These are phyloP conservation scores for Rutpela maculata DNA, from an alignment of 2,888 invertebrate species.

Conservation along the genomic window DNA sequence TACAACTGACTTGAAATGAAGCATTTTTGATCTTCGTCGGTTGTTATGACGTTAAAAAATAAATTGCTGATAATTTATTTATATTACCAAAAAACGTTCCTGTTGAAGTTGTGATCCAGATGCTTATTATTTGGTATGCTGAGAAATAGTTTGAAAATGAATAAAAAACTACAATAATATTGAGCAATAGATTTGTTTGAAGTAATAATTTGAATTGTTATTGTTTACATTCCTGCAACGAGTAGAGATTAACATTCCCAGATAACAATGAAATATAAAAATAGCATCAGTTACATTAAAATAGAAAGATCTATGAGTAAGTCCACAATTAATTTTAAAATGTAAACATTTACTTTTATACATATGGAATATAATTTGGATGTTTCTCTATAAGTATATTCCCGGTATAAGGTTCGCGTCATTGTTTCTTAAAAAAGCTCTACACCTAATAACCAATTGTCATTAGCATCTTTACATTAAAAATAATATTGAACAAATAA, in stretches of 20 bases:
- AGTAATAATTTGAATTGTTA: not conserved
- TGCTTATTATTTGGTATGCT: constrained; percentile 21
- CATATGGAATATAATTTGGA: not conserved
- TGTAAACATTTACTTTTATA: not conserved
- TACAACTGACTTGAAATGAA: constrained; percentile 15
- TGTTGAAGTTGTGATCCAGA: constrained; percentile 27
- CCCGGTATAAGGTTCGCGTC: too few relatives aligned
- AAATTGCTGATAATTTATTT: constrained; percentile 38
- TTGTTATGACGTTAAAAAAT: constrained; percentile 40
- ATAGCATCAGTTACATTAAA: not conserved
- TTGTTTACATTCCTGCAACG: not conserved
- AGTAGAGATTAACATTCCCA: not conserved
- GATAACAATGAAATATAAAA: not conserved
- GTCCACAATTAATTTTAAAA: not conserved
- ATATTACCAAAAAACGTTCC: constrained; percentile 27
- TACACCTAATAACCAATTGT: too few relatives aligned
- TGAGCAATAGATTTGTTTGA: not conserved
- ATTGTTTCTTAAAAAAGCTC: too few relatives aligned
- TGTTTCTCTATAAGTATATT: not conserved
- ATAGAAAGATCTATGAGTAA: not conserved
- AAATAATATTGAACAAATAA: too few relatives aligned
- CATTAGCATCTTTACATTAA: too few relatives aligned
- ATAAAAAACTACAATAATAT: constrained; percentile 24
- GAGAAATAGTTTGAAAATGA: constrained; percentile 11
- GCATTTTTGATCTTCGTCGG: constrained; percentile 20